A percentile compares a stretch with the other conserved stretches of the same genome.
These are phyloP conservation scores for Erpornis zantholeuca DNA, from an alignment of 2,113 vertebrate genomes.

Conservation along the genomic window DNA sequence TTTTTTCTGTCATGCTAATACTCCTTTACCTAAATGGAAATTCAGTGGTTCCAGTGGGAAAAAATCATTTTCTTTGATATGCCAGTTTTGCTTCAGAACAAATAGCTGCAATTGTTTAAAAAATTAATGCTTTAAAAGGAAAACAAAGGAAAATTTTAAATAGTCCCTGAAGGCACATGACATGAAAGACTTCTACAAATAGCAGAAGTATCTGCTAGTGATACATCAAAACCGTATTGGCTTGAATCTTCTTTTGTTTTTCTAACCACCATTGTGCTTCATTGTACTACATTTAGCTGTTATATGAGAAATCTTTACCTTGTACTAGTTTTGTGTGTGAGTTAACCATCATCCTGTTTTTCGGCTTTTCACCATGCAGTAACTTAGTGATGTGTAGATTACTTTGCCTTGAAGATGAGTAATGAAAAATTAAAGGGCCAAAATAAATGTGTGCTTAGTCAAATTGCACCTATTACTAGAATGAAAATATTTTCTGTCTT, in stretches of 20 bases:
- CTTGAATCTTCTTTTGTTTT: not conserved
- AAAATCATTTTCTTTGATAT: not conserved
- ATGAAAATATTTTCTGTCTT: not conserved
- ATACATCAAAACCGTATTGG: not conserved
- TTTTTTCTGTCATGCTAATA: not conserved
- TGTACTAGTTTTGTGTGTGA: not conserved
- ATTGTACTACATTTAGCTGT: not conserved
- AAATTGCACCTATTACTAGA: not conserved
- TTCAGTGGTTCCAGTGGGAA: not conserved
- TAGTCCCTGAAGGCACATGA: not conserved
- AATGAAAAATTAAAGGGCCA: not conserved
- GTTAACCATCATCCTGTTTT: not conserved
- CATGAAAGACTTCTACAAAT: not conserved
- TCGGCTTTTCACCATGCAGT: not conserved
- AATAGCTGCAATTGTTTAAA: not conserved
- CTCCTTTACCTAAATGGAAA: not conserved
- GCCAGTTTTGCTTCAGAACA: not conserved
- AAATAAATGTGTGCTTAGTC: not conserved
- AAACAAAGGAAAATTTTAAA: constrained; percentile 14
- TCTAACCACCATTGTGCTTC: not conserved
- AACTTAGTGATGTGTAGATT: not conserved
- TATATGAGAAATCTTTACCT: not conserved
- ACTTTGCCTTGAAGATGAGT: not conserved
- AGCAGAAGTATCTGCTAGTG: not conserved
- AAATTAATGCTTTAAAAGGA: not conserved